Evolutionary conservation across 2,888 invertebrate species (phyloP).

Genomic region (Oscheius sp.): DNA sequence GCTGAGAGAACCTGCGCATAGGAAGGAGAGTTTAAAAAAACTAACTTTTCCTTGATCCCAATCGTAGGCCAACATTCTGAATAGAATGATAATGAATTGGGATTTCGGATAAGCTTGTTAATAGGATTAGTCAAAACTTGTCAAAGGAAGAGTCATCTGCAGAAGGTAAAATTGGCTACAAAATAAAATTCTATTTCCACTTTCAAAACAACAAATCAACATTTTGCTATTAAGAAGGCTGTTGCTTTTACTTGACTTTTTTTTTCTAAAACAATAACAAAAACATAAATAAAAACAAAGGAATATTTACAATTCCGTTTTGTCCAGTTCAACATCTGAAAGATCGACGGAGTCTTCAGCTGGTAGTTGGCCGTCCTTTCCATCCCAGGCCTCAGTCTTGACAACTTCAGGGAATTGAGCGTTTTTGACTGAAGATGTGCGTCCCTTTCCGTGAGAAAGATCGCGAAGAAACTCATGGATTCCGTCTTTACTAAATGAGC

Average conservation of each 20-base stretch:
- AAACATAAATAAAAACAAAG: constrained; percentile 1
- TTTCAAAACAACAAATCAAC: too few relatives aligned
- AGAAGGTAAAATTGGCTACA: too few relatives aligned
- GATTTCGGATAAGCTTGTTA: too few relatives aligned
- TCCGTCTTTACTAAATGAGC: constrained; percentile 85
- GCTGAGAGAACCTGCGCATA: neutral
- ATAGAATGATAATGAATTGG: too few relatives aligned
- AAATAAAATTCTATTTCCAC: too few relatives aligned
- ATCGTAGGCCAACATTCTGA: constrained; percentile 13
- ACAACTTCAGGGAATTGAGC: constrained; percentile 74
- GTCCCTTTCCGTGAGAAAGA: constrained; percentile 89
- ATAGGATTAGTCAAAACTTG: too few relatives aligned
- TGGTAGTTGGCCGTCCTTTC: constrained; percentile 73
- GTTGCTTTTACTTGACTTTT: too few relatives aligned
- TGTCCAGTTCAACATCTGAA: constrained; percentile 73
- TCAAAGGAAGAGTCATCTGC: too few relatives aligned
- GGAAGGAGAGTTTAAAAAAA: neutral
- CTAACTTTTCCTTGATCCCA: constrained; percentile 22
- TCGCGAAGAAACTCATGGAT: constrained; percentile 94
- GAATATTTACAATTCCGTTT: constrained; percentile 58
- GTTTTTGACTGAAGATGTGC: constrained; percentile 85
- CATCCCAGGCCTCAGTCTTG: constrained; percentile 72
- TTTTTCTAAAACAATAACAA: neutral
- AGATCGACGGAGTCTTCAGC: constrained; percentile 73
- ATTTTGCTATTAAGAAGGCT: too few relatives aligned